Evolutionary conservation across 92 coral and sea anemone species (phyloP).

Genomic region (Muricea muricata): DNA sequence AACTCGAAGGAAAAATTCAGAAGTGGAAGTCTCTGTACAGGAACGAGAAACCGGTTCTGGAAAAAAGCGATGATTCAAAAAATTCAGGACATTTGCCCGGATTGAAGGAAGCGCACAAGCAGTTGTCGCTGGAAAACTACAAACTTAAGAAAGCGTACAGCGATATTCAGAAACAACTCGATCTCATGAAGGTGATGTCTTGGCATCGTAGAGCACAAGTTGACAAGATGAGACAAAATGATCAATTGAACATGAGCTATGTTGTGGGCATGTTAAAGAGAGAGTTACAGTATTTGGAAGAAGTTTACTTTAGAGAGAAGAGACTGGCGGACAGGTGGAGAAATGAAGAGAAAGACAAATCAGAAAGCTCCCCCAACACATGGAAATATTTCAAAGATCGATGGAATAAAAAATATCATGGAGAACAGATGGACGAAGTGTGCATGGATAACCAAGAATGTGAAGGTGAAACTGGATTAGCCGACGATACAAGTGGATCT

Average conservation of each 20-base stretch:
- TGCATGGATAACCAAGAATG: background rate
- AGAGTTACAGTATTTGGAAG: constrained; percentile 36
- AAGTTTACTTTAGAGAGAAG: constrained; percentile 23
- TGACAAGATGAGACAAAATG: constrained; percentile 2
- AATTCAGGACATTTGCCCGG: constrained; percentile 4
- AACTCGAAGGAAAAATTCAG: constrained; percentile 29
- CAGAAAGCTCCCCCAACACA: background rate
- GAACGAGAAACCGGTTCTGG: background rate
- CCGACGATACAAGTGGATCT: background rate
- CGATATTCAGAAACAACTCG: constrained; percentile 73
- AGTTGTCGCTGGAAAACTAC: constrained; percentile 74
- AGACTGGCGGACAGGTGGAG: constrained; percentile 38
- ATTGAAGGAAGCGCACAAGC: constrained; percentile 65
- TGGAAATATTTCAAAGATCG: constrained; percentile 45
- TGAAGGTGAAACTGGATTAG: background rate
- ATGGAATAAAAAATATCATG: background rate
- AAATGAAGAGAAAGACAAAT: constrained; percentile 15
- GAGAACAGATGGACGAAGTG: background rate
- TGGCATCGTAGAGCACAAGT: constrained; percentile 78
- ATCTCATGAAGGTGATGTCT: constrained; percentile 86
- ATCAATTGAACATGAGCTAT: background rate
- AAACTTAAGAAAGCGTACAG: constrained; percentile 71
- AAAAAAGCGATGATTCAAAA: background rate
- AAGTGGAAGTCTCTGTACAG: constrained; percentile 37
- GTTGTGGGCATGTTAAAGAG: constrained; percentile 17